A percentile compares a stretch with the other conserved stretches of the same genome.
These are phyloP conservation scores for Globodera ellingtonae DNA, from an alignment of 1,140 invertebrate species.

Conservation along the genomic window DNA sequence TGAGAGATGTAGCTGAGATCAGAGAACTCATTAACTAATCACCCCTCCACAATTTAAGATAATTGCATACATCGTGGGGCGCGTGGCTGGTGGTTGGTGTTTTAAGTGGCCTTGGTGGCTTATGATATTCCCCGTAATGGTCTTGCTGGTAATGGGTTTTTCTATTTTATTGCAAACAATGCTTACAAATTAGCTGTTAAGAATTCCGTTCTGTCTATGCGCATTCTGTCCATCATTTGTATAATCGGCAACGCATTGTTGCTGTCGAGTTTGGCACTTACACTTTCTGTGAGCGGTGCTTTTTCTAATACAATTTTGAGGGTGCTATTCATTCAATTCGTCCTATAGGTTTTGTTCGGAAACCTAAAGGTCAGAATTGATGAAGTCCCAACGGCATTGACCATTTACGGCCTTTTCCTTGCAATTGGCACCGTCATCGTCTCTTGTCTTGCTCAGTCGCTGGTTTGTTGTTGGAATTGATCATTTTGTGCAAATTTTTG, in stretches of 20 bases:
- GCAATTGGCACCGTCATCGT: constrained; percentile 59
- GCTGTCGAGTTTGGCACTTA: constrained; percentile 51
- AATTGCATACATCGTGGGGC: constrained; percentile 41
- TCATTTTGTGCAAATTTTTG: not conserved
- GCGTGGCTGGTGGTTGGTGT: constrained; percentile 22
- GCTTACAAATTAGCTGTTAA: not conserved
- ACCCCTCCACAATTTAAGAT: not conserved
- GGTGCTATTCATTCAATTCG: not conserved
- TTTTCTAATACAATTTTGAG: not conserved
- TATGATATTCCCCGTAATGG: constrained; percentile 40
- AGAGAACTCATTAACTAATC: no score
- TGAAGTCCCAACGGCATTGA: constrained; percentile 48
- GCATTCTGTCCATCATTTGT: constrained; percentile 39
- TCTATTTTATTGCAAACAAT: no score
- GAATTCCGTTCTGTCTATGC: constrained; percentile 42
- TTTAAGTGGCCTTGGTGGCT: constrained; percentile 33
- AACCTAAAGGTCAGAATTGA: constrained; percentile 24
- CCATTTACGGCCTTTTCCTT: constrained; percentile 53
- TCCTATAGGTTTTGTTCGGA: constrained; percentile 46
- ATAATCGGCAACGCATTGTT: constrained; percentile 56
- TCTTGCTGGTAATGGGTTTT: constrained; percentile 16
- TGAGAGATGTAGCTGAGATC: constrained; percentile 46
- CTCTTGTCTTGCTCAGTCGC: constrained; percentile 61
- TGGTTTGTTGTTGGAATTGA: constrained; percentile 39
- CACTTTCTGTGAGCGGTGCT: constrained; percentile 50